Evolutionary conservation across 2,888 invertebrate genomes (phyloP), one percentile per base, ranked within the genome.

Genomic region (Eupithecia pulchellata): DNA sequence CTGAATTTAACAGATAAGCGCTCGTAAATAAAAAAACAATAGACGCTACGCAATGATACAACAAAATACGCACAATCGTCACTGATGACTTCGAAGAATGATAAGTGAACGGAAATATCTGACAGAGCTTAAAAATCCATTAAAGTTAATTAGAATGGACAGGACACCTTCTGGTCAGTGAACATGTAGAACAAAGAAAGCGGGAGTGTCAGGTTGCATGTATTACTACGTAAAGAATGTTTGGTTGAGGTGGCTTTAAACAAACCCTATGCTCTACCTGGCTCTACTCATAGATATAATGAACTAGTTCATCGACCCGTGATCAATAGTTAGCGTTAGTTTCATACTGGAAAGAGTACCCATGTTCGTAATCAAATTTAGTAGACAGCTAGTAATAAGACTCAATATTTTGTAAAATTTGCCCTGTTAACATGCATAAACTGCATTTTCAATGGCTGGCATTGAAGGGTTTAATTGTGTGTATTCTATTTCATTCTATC

Each of bases 161-260:
- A 77, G 75, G 83, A 81, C 81, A 82, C 78, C 78, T 76, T 80
- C 80, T 80, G 83, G 78, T 81, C 81, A 78, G 66, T 78, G 78
- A 77, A 76, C 82, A 87, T 81, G 79, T 85, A 71, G 86, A 77
- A 79, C 85, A 78, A 85, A 85, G 85, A 86, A 86, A 86, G 84
- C 76, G 69, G 58, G 70, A 69, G 79, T 78, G 74, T 81, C 72
- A 64, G 68, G 77, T 84, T 81, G 77, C 80, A 72, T 64, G 67
- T 64, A n/a, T n/a, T n/a, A n/a, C n/a, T n/a, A 32, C 30, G 30
- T 25, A 17, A 17, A 57, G 17, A 27, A 57, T 29, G 29, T 27
- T 55, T 27, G 13, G 17, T 27, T 13, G 29, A 29, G 17, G 57
- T 14, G 8, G 2, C 1, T 17, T 57, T 29, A 47, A 42, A 1